Base-by-base conservation (phyloP, 2,888 invertebrate genomes). In the Caenorhabditis becei region DNA sequence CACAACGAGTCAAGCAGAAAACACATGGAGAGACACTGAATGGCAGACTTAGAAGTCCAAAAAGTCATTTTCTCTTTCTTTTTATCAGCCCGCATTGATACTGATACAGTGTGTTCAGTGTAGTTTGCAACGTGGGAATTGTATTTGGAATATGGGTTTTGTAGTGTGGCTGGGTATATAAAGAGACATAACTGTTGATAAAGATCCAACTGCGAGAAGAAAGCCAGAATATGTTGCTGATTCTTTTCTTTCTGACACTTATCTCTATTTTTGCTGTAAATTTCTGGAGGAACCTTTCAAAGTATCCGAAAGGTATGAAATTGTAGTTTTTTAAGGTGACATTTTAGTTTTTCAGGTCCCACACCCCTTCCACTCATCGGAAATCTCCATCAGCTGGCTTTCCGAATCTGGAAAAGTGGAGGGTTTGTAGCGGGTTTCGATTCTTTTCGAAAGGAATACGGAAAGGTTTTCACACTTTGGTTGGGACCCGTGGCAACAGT, bases 381-480 rank as follows among this genome's bases (percentile, higher is more conserved):
- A 54, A 80, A 80, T 20, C 23, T 75, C 1, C 80, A 63, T n/a
- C 62, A 74, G 44, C 16, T 80, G n/a, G 16, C 18, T 1, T 71
- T 62, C 35, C 10, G 54, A n/a, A 26, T 32, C 4, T 70, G 69
- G 67, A 56, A 53, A 18, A 53, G 23, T 20, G 63, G 69, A 7
- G 69, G 75, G 5, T 28, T 75, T 10, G 75, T 69, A 1, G 2
- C 66, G 0, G 70, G 41, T 0, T 70, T 58, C 18, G 20, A 75
- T 1, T 41, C 28, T 0, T 23, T 75, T n/a, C n/a, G 44, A 20
- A 65, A 62, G 23, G 32, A 26, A 11, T 72, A 66, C 56, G 79
- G 79, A 32, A 66, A 72, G 35, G 74, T 80, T 47, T 74, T 80
- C 65, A 74, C 80, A 0, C 28, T 80, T 8, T 80, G 80, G 80